A percentile compares a stretch with the other conserved stretches of the same genome.
These are phyloP conservation scores for Cyprinella venusta DNA, from an alignment of 2,797 vertebrate species.

Conservation along the genomic window DNA sequence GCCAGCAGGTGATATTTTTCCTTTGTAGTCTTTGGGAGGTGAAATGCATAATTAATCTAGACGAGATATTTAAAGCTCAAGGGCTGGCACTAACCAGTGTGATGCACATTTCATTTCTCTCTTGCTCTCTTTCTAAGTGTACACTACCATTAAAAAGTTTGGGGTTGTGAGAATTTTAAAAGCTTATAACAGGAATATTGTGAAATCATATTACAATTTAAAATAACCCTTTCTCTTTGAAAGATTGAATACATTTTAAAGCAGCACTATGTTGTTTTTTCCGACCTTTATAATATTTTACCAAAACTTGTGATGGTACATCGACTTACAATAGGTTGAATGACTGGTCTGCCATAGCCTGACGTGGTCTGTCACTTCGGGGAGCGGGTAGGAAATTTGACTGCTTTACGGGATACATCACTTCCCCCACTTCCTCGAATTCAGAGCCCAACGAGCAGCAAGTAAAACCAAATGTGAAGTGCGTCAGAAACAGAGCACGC, in stretches of 20 bases:
- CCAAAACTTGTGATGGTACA: too few relatives aligned
- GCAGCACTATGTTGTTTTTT: too few relatives aligned
- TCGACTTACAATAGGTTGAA: too few relatives aligned
- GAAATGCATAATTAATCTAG: slow-evolving; percentile 61
- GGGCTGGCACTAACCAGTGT: slow-evolving; percentile 42
- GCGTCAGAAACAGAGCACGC: too few relatives aligned
- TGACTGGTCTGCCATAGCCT: too few relatives aligned
- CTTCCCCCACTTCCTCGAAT: too few relatives aligned
- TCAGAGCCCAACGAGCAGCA: too few relatives aligned
- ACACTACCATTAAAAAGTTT: neutral
- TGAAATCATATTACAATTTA: neutral
- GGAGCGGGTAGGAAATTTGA: too few relatives aligned
- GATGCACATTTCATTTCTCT: neutral
- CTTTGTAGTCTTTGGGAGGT: slow-evolving; percentile 56
- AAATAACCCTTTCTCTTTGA: neutral
- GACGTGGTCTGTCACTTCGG: too few relatives aligned
- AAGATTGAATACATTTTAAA: neutral
- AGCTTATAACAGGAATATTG: neutral
- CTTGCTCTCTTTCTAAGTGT: neutral
- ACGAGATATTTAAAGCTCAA: slow-evolving; percentile 53
- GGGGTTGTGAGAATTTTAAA: neutral
- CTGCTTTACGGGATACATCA: too few relatives aligned
- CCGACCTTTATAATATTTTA: too few relatives aligned
- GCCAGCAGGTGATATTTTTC: slow-evolving; percentile 53
- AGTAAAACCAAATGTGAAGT: too few relatives aligned